Evolutionary conservation across 2,888 invertebrate species (phyloP).

Genomic region (Heteromyza rotundicornis): DNA sequence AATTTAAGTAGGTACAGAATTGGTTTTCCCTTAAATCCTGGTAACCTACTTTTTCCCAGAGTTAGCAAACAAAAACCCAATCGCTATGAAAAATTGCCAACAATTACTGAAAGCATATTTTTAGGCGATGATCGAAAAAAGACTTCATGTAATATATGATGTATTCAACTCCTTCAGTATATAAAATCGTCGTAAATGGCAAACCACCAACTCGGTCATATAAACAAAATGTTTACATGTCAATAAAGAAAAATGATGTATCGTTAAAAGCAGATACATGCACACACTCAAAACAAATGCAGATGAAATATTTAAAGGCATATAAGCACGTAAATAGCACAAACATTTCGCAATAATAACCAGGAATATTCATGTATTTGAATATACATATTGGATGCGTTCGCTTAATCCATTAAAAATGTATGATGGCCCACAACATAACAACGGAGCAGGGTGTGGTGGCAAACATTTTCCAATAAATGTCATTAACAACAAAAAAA

Average conservation of each 20-base stretch:
- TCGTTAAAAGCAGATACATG: neutral
- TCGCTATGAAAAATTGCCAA: too few species aligned
- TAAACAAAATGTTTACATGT: neutral
- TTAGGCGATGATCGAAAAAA: too few species aligned
- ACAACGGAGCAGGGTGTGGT: neutral
- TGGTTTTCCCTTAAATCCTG: too few species aligned
- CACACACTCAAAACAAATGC: neutral
- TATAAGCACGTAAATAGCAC: neutral
- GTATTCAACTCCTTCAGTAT: too few species aligned
- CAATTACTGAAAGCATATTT: too few species aligned
- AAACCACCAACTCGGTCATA: neutral
- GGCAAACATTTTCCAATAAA: neutral
- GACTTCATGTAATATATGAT: too few species aligned
- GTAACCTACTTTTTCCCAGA: too few species aligned
- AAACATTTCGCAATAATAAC: neutral
- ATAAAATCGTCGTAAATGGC: too few species aligned
- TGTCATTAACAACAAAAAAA: neutral
- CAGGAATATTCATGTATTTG: neutral
- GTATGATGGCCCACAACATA: neutral
- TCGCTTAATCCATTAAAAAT: neutral
- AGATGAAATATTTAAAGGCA: neutral
- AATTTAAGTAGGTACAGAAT: too few species aligned
- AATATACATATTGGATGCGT: neutral
- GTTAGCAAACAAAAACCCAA: too few species aligned
- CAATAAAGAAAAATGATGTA: constrained; percentile 1